Conservation (phyloP, 2,797 vertebrate species). For the Scarus forsteni region DNA sequence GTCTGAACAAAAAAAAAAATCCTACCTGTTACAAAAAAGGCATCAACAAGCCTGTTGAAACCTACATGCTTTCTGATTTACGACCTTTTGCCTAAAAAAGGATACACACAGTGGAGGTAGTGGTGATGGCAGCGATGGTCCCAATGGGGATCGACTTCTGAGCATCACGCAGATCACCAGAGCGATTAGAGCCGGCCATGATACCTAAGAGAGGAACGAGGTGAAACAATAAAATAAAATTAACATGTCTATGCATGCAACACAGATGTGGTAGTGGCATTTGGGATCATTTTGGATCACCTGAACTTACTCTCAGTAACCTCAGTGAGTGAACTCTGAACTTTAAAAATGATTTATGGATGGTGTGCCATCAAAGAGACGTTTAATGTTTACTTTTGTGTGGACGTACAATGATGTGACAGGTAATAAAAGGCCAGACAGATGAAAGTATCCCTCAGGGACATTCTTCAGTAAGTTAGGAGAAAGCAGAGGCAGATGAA, state of each 20-base stretch:
- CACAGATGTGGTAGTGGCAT: background rate
- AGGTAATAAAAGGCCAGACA: background rate
- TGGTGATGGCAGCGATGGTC: conserved; percentile 96
- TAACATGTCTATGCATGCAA: background rate
- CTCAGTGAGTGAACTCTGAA: background rate
- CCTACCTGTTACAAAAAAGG: background rate
- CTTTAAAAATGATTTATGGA: background rate
- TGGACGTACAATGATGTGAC: no score
- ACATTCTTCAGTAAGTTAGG: background rate
- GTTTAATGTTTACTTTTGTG: no score
- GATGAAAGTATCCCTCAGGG: background rate
- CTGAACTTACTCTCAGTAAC: background rate
- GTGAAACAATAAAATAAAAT: background rate
- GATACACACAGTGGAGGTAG: conserved; percentile 98
- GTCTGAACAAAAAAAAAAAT: background rate
- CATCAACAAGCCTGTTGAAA: background rate
- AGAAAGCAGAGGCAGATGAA: background rate
- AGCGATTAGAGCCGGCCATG: conserved; percentile 98
- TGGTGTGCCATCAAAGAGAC: no score
- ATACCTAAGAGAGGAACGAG: conserved; percentile 85
- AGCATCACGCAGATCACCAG: conserved; percentile 94
- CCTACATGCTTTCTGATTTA: background rate
- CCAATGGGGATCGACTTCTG: conserved; percentile 98
- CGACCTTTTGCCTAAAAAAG: conserved; percentile 65
- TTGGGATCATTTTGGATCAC: no score